A percentile compares a stretch with the other conserved stretches of the same genome.
phyloP scores from a whole-genome alignment of 2,888 invertebrate species.

The Eulithis prunata region DNA sequence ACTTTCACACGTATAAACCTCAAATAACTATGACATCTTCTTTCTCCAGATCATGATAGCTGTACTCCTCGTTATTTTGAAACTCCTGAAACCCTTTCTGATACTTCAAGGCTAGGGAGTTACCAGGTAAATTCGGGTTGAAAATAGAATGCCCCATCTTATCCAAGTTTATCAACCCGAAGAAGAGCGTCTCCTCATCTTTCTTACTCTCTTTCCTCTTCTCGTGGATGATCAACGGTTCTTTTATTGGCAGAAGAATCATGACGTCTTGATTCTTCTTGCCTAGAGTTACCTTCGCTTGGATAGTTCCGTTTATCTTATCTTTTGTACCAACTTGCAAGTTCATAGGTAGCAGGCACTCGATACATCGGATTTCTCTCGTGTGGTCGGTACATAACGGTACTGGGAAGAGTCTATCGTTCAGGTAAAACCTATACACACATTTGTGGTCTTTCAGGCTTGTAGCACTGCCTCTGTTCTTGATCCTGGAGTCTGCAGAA shows the following conservation, averaged over 20 bases:
- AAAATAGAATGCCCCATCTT: slow-evolving; percentile 64
- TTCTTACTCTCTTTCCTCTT: slow-evolving; percentile 33
- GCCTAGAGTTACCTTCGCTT: slow-evolving; percentile 70
- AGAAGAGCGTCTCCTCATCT: slow-evolving; percentile 62
- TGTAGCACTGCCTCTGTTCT: slow-evolving; percentile 52
- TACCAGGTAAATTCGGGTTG: slow-evolving; percentile 56
- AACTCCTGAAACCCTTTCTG: slow-evolving; percentile 71
- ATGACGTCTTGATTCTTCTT: slow-evolving; percentile 62
- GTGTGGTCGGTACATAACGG: slow-evolving; percentile 74
- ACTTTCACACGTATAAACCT: slow-evolving; percentile 19
- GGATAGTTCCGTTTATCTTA: slow-evolving; percentile 70
- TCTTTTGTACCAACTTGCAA: slow-evolving; percentile 41
- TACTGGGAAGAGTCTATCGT: slow-evolving; percentile 83
- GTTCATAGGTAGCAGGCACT: slow-evolving; percentile 76
- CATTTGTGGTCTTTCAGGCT: slow-evolving; percentile 73
- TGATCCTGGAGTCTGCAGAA: slow-evolving; percentile 71
- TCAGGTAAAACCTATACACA: slow-evolving; percentile 82
- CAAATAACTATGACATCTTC: slow-evolving; percentile 64
- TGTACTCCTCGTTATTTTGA: slow-evolving; percentile 43
- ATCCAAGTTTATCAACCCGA: slow-evolving; percentile 70
- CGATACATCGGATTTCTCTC: slow-evolving; percentile 75
- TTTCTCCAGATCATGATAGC: slow-evolving; percentile 55
- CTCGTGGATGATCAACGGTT: slow-evolving; percentile 64
- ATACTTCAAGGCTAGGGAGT: slow-evolving; percentile 74
- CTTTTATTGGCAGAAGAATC: slow-evolving; percentile 68